Evolutionary conservation across 2,113 vertebrate genomes (phyloP).

Genomic region (Dasyurus viverrinus): DNA sequence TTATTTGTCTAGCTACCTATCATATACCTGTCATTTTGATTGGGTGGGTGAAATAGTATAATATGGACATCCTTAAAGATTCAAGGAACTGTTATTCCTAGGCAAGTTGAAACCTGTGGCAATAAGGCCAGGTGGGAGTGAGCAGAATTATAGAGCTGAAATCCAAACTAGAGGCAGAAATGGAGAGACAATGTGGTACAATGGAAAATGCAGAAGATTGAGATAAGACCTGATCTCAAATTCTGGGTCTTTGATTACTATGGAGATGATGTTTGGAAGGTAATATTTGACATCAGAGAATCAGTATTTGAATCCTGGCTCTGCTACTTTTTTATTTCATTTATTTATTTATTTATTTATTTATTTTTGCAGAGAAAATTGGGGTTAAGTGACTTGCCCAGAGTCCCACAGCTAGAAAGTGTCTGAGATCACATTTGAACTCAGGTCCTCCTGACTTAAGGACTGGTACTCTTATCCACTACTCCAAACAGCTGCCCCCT

Average conservation of each 20-base stretch:
- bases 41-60: background rate
- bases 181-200: background rate
- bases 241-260: background rate
- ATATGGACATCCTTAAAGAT: background rate
- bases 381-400: too few relatives aligned
- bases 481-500: too few relatives aligned
- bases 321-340: background rate
- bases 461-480: too few relatives aligned
- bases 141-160: background rate
- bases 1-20: too few relatives aligned
- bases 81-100: background rate
- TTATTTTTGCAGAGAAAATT: too few relatives aligned
- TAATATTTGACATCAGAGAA: background rate
- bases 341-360: too few relatives aligned
- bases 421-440: too few relatives aligned
- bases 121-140: background rate
- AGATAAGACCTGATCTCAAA: background rate
- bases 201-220: background rate
- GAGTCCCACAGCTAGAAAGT: too few relatives aligned
- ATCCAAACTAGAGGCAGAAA: background rate
- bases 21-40: background rate
- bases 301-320: background rate
- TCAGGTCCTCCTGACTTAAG: too few relatives aligned
- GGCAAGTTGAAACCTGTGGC: background rate
- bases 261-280: background rate